Evolutionary conservation across 1,140 invertebrate species (phyloP), one percentile per base, ranked within the genome.

Genomic region (Brachionus calyciflorus): DNA sequence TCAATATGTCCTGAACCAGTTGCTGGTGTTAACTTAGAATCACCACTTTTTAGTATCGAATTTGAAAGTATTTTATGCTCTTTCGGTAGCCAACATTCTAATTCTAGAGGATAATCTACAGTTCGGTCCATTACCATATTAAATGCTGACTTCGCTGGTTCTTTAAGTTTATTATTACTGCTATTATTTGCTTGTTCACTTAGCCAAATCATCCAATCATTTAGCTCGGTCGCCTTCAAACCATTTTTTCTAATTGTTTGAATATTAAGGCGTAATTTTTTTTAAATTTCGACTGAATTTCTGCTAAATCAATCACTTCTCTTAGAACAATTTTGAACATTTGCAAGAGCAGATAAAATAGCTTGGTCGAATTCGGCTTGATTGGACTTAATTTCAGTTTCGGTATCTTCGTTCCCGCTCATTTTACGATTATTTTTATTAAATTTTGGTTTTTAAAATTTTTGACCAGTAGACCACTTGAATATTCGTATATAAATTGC

Each of bases 331-430:
- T 51, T 51, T 17, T n/a, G 17, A 19, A 51, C 24, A 17, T 55
- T 55, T 1, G 51, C 51, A 12, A 55, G 51, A 55, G 51, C 51
- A 10, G 51, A 55, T 55, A 55, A 26, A 55, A 55, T 55, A 26
- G 51, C 51, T 55, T 55, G 51, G 55, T 60, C 55, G n/a, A 60
- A 17, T 60, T 60, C 51, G 30, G 51, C 51, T 33, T 60, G 26
- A 60, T 60, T 30, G 33, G 28, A 9, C 30, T 60, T n/a, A 1
- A n/a, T 33, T 3, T 60, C 17, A 30, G 33, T 60, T 24, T 30
- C 33, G 0, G 55, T 37, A 40, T 33, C 33, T 60, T 60, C 55
- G n/a, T n/a, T n/a, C n/a, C n/a, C n/a, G n/a, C n/a, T n/a, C n/a
- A n/a, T n/a, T n/a, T n/a, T n/a, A n/a, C n/a, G n/a, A n/a, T n/a